Evolutionary conservation across 2,797 vertebrate species (phyloP).

Genomic region (Varecia variegata): DNA sequence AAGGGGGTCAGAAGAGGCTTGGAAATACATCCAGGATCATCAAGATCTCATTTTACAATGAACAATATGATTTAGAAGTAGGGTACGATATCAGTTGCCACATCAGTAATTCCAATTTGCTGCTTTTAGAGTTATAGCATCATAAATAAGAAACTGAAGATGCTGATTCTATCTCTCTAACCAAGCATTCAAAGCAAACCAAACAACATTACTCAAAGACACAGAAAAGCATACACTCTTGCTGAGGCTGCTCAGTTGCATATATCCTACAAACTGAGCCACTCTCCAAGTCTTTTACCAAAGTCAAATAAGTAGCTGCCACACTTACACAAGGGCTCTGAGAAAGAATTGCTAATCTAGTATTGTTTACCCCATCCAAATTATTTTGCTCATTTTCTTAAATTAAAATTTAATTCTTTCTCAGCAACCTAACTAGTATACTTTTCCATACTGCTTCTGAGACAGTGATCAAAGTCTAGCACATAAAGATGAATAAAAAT

Average conservation of each 20-base stretch:
- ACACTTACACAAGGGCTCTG: background rate
- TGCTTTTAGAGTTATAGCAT: constrained; percentile 27
- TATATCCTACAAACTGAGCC: background rate
- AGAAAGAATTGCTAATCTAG: background rate
- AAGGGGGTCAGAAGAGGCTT: background rate
- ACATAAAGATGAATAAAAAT: background rate
- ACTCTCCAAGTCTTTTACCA: background rate
- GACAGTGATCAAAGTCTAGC: background rate
- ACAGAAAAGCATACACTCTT: constrained; percentile 44
- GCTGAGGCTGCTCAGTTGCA: constrained; percentile 40
- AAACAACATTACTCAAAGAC: constrained; percentile 19
- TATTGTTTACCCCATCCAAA: background rate
- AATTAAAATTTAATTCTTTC: background rate
- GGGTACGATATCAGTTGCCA: background rate
- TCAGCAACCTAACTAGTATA: background rate
- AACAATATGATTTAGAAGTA: background rate
- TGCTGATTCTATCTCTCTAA: constrained; percentile 57
- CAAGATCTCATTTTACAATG: background rate
- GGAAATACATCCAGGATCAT: background rate
- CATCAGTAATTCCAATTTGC: constrained; percentile 2
- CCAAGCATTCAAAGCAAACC: background rate
- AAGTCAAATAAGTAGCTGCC: constrained; percentile 47
- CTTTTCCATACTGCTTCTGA: constrained; percentile 11
- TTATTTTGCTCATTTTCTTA: background rate
- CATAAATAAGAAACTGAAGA: constrained; percentile 56